Conservation (phyloP, 2,797 vertebrate species). For the Sebastes jordani region DNA sequence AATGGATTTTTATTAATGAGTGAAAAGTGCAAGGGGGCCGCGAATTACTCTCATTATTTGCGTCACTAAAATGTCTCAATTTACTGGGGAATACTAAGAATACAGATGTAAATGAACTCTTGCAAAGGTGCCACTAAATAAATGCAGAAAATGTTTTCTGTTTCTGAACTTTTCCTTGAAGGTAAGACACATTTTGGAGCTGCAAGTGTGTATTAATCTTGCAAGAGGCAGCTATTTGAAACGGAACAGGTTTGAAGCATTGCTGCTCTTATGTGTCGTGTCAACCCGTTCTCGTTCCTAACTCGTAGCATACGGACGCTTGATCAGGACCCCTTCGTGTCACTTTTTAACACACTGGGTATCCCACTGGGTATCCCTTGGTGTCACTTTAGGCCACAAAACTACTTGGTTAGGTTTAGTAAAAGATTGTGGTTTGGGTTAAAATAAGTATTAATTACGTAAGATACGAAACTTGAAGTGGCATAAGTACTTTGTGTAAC, state of each 20-base stretch:
- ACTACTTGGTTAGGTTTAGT: neutral
- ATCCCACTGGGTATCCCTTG: too few relatives aligned
- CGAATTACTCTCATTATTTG: too few relatives aligned
- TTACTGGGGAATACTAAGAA: neutral
- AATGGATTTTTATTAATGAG: neutral
- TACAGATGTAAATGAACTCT: neutral
- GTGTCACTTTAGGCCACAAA: too few relatives aligned
- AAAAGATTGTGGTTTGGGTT: neutral
- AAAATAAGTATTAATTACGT: neutral
- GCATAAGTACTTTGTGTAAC: neutral
- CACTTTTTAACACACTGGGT: too few relatives aligned
- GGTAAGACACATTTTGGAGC: neutral
- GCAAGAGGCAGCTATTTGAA: neutral
- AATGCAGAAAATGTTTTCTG: neutral
- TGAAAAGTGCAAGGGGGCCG: neutral
- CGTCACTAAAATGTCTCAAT: too few relatives aligned
- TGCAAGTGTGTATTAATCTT: neutral
- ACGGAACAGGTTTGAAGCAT: neutral
- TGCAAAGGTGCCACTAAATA: neutral
- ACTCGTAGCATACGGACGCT: too few relatives aligned
- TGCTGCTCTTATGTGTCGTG: neutral
- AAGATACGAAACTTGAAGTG: neutral
- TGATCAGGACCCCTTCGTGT: too few relatives aligned
- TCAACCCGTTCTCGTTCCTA: neutral
- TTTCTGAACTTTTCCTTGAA: neutral